Conservation (phyloP, 2,888 invertebrate species). For the Caenorhabditis sp. region DNA sequence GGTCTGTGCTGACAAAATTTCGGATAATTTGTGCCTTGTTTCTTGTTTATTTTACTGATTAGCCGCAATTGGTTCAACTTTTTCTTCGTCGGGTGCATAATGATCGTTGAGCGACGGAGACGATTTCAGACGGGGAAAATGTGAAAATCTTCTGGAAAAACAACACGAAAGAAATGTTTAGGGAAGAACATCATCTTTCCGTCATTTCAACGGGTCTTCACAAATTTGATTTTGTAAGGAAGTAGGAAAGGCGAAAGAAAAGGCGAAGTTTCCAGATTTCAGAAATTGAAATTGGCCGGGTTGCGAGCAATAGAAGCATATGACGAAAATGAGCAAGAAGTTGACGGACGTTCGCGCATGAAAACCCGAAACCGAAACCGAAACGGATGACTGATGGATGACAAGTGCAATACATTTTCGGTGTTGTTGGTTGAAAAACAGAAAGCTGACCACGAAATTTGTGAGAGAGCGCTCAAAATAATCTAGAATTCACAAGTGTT, state of each 20-base stretch:
- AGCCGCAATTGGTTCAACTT: constrained; percentile 9
- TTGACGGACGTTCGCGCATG: constrained; percentile 11
- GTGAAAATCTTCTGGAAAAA: neutral
- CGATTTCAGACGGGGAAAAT: neutral
- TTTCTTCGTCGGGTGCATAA: neutral
- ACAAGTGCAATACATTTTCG: constrained; percentile 49
- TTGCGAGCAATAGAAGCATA: neutral
- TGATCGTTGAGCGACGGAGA: constrained; percentile 9
- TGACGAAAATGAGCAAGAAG: neutral
- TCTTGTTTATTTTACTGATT: constrained; percentile 16
- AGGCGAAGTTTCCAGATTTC: no score
- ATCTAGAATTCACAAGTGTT: constrained; percentile 33
- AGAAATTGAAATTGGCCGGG: constrained; percentile 1
- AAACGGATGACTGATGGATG: constrained; percentile 33
- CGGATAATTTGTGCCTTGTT: constrained; percentile 40
- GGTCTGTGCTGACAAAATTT: no score
- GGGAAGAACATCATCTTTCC: neutral
- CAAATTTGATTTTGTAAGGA: neutral
- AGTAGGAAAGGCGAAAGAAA: neutral
- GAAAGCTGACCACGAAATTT: neutral
- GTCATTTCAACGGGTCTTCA: neutral
- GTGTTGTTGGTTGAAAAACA: neutral
- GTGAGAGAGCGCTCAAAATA: neutral
- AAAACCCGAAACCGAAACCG: neutral
- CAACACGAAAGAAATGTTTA: neutral